A percentile compares a stretch with the other conserved stretches of the same genome.
phyloP scores from a whole-genome alignment of 2,113 vertebrate species.

The Boulengeromyrus knoepffleri region DNA sequence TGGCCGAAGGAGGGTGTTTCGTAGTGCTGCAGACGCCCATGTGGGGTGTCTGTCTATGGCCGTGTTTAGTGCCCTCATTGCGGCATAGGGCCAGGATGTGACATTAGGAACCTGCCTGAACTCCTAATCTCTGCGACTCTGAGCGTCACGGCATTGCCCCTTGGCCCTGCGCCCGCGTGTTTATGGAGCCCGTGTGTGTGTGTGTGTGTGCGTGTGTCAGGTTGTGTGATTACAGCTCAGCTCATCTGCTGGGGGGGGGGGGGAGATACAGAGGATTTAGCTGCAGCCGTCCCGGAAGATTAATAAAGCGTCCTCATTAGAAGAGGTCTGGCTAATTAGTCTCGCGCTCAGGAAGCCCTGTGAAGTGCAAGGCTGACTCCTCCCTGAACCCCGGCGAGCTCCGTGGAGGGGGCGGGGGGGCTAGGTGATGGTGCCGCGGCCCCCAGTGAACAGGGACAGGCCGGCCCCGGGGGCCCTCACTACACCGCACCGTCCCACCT shows the following conservation, averaged over 20 bases:
- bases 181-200: constrained; percentile 25
- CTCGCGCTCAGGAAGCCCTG: constrained; percentile 33
- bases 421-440: too few relatives aligned
- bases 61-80: constrained; percentile 37
- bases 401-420: neutral
- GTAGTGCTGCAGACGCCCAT: constrained; percentile 30
- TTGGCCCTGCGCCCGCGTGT: constrained; percentile 18
- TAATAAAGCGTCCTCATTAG: constrained; percentile 56
- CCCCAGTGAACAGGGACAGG: neutral
- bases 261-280: constrained; percentile 35
- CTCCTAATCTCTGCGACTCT: constrained; percentile 32
- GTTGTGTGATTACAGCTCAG: neutral
- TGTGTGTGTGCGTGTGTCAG: neutral
- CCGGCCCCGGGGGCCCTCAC: neutral
- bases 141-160: constrained; percentile 37
- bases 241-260: neutral
- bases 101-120: neutral
- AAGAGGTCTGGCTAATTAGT: constrained; percentile 48
- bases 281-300: constrained; percentile 38
- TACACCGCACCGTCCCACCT: too few relatives aligned
- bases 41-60: constrained; percentile 41
- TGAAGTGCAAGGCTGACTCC: constrained; percentile 32
- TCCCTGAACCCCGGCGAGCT: constrained; percentile 34
- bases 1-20: neutral
- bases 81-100: constrained; percentile 40